phyloP scores from a whole-genome alignment of 2,797 vertebrate species.

The Aulostomus chinensis region DNA sequence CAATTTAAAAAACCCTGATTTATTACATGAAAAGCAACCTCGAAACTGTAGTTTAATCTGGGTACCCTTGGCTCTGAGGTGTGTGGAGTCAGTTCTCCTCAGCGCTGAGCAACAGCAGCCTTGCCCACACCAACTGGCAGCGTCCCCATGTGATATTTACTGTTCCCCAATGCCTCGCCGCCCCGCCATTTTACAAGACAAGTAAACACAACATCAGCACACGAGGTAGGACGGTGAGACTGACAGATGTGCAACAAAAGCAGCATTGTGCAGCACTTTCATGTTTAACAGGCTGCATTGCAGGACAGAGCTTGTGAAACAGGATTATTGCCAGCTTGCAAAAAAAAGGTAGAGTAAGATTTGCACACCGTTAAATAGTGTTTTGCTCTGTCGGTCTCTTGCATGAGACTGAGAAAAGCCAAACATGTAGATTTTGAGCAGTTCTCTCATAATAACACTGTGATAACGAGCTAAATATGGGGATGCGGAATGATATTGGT shows the following conservation, averaged over 20 bases:
- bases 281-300: no score
- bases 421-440: no score
- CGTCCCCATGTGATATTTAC: constrained; percentile 41
- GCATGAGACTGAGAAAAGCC: no score
- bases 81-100: no score
- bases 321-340: constrained; percentile 1
- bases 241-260: constrained; percentile 56
- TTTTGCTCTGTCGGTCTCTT: no score
- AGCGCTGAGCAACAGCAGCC: constrained; percentile 9
- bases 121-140: constrained; percentile 25
- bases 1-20: no score
- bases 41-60: neutral
- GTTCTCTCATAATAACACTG: no score
- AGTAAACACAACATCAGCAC: constrained; percentile 59
- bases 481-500: no score
- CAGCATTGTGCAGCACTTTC: constrained; percentile 31
- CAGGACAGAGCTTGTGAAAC: constrained; percentile 1
- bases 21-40: no score
- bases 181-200: constrained; percentile 42
- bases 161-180: constrained; percentile 24
- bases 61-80: no score
- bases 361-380: no score
- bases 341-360: neutral
- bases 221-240: constrained; percentile 15
- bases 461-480: no score